A percentile compares a stretch with the other conserved stretches of the same genome.
phyloP scores from a whole-genome alignment of 2,888 invertebrate genomes.

The Acrobasis consociella region DNA sequence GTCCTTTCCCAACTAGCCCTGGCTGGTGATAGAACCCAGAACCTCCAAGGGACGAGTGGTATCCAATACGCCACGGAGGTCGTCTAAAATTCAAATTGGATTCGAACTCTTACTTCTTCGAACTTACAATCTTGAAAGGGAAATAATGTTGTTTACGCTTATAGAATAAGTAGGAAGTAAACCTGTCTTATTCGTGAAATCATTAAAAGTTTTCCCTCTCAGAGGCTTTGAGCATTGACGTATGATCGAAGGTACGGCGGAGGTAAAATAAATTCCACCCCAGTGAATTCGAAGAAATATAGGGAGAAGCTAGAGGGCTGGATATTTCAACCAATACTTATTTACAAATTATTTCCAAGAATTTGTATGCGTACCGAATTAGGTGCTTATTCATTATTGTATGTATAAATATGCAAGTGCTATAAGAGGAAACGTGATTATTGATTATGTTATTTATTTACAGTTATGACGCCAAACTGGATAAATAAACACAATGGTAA shows the following conservation, averaged over 20 bases:
- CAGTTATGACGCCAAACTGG: not conserved
- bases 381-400: not conserved
- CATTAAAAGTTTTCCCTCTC: conserved; percentile 57
- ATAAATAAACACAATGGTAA: not conserved
- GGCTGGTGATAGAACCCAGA: too few species aligned
- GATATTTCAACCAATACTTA: not conserved
- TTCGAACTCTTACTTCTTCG: conserved; percentile 10
- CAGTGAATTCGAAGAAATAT: conserved; percentile 12
- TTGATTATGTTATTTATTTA: not conserved
- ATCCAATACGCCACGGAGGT: too few species aligned
- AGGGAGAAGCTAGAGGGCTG: not conserved
- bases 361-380: not conserved
- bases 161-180: conserved; percentile 29
- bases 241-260: conserved; percentile 34
- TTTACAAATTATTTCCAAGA: not conserved
- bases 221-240: conserved; percentile 42
- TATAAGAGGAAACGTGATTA: not conserved
- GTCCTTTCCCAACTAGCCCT: too few species aligned
- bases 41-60: too few species aligned
- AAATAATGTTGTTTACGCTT: conserved; percentile 16
- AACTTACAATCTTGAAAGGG: conserved; percentile 12
- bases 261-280: conserved; percentile 14
- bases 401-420: conserved; percentile 1
- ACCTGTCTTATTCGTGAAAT: conserved; percentile 42
- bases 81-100: not conserved